A percentile compares a stretch with the other conserved stretches of the same genome.
Evolutionary conservation across 2,797 vertebrate species (phyloP).

Genomic region (Orestias chungarensis): DNA sequence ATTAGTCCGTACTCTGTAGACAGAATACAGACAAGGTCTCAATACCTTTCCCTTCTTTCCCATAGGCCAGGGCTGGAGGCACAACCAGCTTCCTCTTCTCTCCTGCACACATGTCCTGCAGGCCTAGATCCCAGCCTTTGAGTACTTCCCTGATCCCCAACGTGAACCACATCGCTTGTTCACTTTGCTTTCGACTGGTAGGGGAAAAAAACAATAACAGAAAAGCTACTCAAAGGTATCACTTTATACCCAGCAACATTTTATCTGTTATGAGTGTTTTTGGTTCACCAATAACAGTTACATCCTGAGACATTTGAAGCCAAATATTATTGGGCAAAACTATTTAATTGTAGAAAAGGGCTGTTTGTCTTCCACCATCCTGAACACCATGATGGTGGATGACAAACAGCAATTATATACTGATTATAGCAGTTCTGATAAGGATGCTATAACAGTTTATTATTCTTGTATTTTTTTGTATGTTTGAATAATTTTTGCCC

Average conservation of each 20-base stretch:
- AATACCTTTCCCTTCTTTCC: slow-evolving; percentile 95
- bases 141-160: slow-evolving; percentile 93
- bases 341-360: not conserved
- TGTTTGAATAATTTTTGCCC: not conserved
- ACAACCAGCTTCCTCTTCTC: slow-evolving; percentile 91
- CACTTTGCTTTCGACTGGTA: slow-evolving; percentile 85
- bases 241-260: not conserved
- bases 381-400: not conserved
- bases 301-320: too few species aligned
- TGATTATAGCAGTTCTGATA: not conserved
- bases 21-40: not conserved
- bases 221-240: not conserved
- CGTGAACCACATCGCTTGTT: slow-evolving; percentile 94
- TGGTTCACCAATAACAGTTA: not conserved
- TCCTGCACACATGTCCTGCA: slow-evolving; percentile 93
- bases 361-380: not conserved
- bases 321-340: not conserved
- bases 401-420: not conserved
- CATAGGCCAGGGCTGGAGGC: slow-evolving; percentile 91
- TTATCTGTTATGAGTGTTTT: not conserved
- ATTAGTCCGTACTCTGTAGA: not conserved
- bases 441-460: not conserved
- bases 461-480: too few species aligned
- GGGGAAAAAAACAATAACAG: slow-evolving; percentile 10
- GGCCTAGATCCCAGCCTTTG: slow-evolving; percentile 93